Percentiles rank a stretch among this genome's conserved stretches.
phyloP scores from a whole-genome alignment of 2,888 invertebrate species.

The Cephus sareptanus region DNA sequence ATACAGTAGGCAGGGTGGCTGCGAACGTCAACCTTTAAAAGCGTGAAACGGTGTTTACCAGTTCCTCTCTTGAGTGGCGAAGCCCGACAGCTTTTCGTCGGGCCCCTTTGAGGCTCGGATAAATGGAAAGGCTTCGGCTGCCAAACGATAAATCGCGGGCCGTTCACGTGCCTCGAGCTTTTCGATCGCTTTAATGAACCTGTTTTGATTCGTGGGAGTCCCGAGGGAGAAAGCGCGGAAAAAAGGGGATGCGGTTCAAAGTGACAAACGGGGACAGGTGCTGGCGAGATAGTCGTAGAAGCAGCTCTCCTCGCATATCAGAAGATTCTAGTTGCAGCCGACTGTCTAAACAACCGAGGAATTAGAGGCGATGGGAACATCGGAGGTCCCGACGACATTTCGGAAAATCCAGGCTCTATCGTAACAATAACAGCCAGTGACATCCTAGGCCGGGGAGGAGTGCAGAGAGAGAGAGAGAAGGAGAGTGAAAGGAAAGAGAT shows the following conservation, averaged over 20 bases:
- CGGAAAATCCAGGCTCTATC: slow-evolving; percentile 27
- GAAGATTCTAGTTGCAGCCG: slow-evolving; percentile 13
- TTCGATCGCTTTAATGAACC: background rate
- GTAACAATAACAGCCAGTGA: slow-evolving; percentile 31
- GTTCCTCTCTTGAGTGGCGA: background rate
- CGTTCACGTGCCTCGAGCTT: background rate
- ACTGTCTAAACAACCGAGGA: slow-evolving; percentile 28
- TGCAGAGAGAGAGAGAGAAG: background rate
- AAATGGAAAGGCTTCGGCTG: background rate
- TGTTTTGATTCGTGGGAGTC: background rate
- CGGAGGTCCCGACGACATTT: slow-evolving; percentile 25
- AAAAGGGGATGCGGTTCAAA: background rate
- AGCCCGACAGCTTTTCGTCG: background rate
- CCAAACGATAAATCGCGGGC: background rate
- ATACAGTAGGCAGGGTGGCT: background rate
- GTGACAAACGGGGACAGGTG: slow-evolving; percentile 32
- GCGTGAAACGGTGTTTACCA: background rate
- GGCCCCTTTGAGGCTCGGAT: background rate
- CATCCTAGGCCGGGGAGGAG: background rate
- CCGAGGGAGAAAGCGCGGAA: background rate
- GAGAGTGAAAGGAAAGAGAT: background rate
- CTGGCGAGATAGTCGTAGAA: background rate
- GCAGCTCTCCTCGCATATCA: background rate
- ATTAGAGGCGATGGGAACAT: slow-evolving; percentile 21
- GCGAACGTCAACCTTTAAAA: background rate